phyloP scores from a whole-genome alignment of 2,797 vertebrate genomes.

The Orientallactaga sibirica region DNA sequence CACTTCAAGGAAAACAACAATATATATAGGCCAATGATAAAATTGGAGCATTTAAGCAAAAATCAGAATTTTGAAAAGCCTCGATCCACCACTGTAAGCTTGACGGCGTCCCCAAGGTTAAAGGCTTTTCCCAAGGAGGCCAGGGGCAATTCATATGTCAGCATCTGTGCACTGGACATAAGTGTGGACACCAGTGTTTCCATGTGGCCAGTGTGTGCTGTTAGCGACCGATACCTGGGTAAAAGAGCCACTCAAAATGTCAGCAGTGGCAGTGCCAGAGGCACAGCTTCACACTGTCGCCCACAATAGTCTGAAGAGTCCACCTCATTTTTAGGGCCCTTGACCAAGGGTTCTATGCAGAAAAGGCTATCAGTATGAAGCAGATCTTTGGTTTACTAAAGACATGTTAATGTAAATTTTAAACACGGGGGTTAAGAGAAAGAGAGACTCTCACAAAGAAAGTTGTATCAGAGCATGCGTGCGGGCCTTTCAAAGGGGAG shows the following conservation, averaged over 20 bases:
- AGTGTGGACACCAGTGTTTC: neutral
- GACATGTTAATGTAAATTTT: no score
- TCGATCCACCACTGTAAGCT: conserved; percentile 29
- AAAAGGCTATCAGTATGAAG: no score
- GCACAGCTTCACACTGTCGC: no score
- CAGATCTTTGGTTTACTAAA: no score
- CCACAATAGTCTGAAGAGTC: no score
- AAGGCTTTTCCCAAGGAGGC: conserved; percentile 5
- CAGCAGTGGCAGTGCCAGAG: no score
- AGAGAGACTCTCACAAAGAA: no score
- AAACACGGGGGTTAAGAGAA: no score
- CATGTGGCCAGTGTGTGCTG: neutral
- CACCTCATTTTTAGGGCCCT: no score
- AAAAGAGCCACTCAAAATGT: neutral
- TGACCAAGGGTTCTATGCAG: no score
- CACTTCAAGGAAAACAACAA: conserved; percentile 72
- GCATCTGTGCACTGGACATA: neutral
- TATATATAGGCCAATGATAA: conserved; percentile 42
- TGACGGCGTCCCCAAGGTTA: conserved; percentile 23
- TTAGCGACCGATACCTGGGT: neutral
- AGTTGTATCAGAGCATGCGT: no score
- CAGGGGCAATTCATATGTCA: neutral
- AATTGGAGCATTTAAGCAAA: conserved; percentile 62
- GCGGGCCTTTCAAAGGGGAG: no score
- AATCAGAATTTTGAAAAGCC: conserved; percentile 63